Percentiles rank a stretch among this genome's conserved stretches.
Evolutionary conservation across 2,797 vertebrate genomes (phyloP).

Genomic region (Masticophis lateralis): DNA sequence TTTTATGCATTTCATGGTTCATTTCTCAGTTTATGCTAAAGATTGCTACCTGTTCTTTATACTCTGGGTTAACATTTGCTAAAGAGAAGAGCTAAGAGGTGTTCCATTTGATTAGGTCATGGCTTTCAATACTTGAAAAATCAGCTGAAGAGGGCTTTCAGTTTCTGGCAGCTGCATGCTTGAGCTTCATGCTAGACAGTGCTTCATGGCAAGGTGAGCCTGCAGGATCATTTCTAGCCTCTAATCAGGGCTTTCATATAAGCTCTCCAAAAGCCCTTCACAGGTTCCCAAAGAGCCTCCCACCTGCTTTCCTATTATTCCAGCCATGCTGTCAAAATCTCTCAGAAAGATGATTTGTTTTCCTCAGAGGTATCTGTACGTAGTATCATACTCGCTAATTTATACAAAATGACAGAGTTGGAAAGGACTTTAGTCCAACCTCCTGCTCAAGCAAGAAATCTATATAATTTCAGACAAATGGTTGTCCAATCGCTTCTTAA

Average conservation of each 20-base stretch:
- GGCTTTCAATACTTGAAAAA: slow-evolving; percentile 33
- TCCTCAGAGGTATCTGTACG: neutral
- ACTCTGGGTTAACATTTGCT: slow-evolving; percentile 32
- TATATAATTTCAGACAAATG: neutral
- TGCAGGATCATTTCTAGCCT: slow-evolving; percentile 45
- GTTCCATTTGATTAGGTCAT: slow-evolving; percentile 38
- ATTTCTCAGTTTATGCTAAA: slow-evolving; percentile 12
- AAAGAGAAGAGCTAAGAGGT: slow-evolving; percentile 11
- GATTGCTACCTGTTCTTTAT: slow-evolving; percentile 37
- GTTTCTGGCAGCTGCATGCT: slow-evolving; percentile 36
- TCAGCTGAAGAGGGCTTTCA: slow-evolving; percentile 44
- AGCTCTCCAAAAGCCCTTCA: slow-evolving; percentile 29
- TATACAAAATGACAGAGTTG: neutral
- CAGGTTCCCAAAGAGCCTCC: slow-evolving; percentile 21
- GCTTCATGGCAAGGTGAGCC: slow-evolving; percentile 12
- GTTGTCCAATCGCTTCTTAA: neutral
- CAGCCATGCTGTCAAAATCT: neutral
- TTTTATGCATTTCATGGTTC: neutral
- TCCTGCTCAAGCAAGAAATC: neutral
- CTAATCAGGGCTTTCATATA: slow-evolving; percentile 42
- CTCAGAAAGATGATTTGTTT: slow-evolving; percentile 20
- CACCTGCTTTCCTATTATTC: slow-evolving; percentile 13
- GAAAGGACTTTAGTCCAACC: neutral
- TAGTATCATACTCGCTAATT: neutral
- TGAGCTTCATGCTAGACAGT: slow-evolving; percentile 14